Conservation (phyloP, 2,888 invertebrate genomes). For the Xylocampa areola region DNA sequence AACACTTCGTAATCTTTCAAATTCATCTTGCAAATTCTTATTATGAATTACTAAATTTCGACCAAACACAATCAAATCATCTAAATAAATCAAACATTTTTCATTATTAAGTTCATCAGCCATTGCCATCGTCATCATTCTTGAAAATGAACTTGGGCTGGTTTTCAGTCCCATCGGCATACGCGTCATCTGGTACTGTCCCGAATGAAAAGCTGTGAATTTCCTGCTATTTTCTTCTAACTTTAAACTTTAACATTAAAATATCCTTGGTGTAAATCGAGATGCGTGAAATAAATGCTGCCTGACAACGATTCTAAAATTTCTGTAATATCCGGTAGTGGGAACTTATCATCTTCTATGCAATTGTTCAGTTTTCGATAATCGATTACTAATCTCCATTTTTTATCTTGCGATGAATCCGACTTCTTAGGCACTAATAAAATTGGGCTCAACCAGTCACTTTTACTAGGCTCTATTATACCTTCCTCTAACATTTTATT, state of each 20-base stretch:
- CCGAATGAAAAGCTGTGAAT: slow-evolving; percentile 1
- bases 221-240: slow-evolving; percentile 1
- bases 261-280: slow-evolving; percentile 4
- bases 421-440: slow-evolving; percentile 6
- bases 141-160: not conserved
- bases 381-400: slow-evolving; percentile 6
- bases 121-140: not conserved
- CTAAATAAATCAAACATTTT: slow-evolving; percentile 13
- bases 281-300: slow-evolving; percentile 1
- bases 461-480: slow-evolving; percentile 2
- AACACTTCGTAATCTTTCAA: slow-evolving; percentile 5
- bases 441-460: slow-evolving; percentile 12
- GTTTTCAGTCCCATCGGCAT: slow-evolving; percentile 13
- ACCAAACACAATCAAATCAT: slow-evolving; percentile 16
- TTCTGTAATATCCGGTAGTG: slow-evolving; percentile 3
- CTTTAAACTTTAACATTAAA: slow-evolving; percentile 4
- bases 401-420: not conserved
- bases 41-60: not conserved
- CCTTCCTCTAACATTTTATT: not conserved
- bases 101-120: slow-evolving; percentile 4
- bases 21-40: slow-evolving; percentile 9
- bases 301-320: slow-evolving; percentile 4
- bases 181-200: slow-evolving; percentile 9
- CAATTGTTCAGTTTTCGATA: slow-evolving; percentile 5
- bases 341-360: slow-evolving; percentile 2